Conservation (phyloP, 1,140 invertebrate species). For the Pteromalus puparum region DNA sequence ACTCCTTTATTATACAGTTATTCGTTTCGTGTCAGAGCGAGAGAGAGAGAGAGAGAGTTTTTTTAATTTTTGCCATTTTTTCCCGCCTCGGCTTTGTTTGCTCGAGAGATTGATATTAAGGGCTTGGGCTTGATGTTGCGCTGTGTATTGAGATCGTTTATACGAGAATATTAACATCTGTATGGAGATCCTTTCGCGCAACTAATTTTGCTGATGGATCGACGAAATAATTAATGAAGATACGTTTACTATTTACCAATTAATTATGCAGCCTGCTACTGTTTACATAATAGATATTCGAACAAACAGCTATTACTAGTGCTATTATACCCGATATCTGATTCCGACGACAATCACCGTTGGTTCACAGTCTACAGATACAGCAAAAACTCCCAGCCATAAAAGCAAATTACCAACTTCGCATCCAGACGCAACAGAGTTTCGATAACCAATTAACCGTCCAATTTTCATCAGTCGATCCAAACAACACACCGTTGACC, state of each 20-base stretch:
- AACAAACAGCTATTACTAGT: too few relatives aligned
- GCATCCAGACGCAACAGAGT: background rate
- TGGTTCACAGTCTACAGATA: too few relatives aligned
- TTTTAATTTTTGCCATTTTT: background rate
- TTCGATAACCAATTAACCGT: background rate
- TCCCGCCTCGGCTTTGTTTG: background rate
- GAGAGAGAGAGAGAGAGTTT: background rate
- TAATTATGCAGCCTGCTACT: too few relatives aligned
- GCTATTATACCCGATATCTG: too few relatives aligned
- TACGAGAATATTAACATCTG: background rate
- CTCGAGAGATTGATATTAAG: background rate
- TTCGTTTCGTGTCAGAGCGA: background rate
- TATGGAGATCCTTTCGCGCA: too few relatives aligned
- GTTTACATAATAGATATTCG: too few relatives aligned
- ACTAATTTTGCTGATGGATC: too few relatives aligned
- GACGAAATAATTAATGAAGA: too few relatives aligned
- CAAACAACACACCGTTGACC: background rate
- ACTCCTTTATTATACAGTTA: constrained; percentile 42
- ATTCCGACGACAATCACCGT: too few relatives aligned
- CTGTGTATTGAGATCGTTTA: constrained; percentile 17
- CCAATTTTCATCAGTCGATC: background rate
- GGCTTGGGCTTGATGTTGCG: constrained; percentile 10
- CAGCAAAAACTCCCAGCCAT: background rate
- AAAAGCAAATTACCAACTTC: background rate
- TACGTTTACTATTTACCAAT: too few relatives aligned